Base-by-base conservation (phyloP, 2,888 invertebrate genomes). In the Pilophorus perplexus region DNA sequence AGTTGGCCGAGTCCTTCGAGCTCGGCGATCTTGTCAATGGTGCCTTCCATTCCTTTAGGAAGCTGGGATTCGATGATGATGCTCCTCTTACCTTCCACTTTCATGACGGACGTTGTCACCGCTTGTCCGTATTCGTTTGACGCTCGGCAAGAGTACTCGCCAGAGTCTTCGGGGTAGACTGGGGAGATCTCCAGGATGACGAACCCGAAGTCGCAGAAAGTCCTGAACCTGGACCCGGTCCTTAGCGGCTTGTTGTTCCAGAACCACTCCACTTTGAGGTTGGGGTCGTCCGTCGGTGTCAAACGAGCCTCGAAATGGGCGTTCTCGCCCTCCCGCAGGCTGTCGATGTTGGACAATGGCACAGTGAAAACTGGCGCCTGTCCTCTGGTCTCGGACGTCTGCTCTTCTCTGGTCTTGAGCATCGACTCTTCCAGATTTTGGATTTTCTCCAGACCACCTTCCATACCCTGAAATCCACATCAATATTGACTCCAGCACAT, bases 191-290 rank as follows among this genome's bases (percentile, higher is more conserved):
- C 97, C 71, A 98, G 82, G 72, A 97, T 94, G 25, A 95, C 96
- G 76, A 95, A 96, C 67, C 98, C 97, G 78, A 98, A 97, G 80
- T 98, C 97, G 75, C 94, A 92, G 85, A 95, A 93, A 27, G 96
- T 95, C 72, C 96, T 89, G 82, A 95, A 94, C 72, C 95, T 84
- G 8, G 94, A 92, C 67, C 95, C 94, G 48, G 90, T 88, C 78
- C 86, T 87, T 66, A 92, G 79, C 54, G 92, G 88, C 78, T 92
- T 91, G 69, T 93, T 92, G 76, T 94, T 93, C 89, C 90, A 92
- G 81, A 88, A 93, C 94, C 94, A 94, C 80, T 94, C 93, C 70
- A 93, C 85, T 79, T 88, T 91, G 27, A 94, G 80, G 75, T 89
- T 90, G 25, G 94, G 89, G 80, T 94, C 94, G 76, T 93, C 93